Evolutionary conservation across 2,113 vertebrate species (phyloP), one percentile per base, ranked within the genome.

Genomic region (Tricholaema leucomelas): DNA sequence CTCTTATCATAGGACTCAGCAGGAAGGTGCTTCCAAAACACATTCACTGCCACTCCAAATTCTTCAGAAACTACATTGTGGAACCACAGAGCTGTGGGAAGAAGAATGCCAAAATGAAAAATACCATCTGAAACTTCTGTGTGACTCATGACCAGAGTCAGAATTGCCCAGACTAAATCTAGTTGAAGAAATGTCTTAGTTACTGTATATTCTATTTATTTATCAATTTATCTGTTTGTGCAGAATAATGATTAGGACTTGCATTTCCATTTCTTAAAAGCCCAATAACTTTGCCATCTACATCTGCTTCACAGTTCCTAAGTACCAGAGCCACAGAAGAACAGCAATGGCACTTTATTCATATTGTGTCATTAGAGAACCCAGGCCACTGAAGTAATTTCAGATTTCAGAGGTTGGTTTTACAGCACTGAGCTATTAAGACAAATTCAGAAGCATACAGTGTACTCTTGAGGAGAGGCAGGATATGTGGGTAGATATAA

Each of bases 11-110:
- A 99, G 94, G 95, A 98, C 69, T 98, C 97, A 7, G 97, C 90
- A 11, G 98, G 97, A 66, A 99, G 98, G 54, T 99, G 98, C 81
- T 98, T 98, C 99, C 99, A 99, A 94, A 99, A 99, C 73, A 99
- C 97, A 64, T 99, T 99, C 36, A 99, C 96, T 20, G 98, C 99
- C 33, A 99, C 98, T 76, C 99, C 99, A 91, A 99, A 99, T 88
- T 99, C 98, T 95, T 99, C 98, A 77, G 98, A 98, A 81, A 98
- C 95, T 15, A 99, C 98, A 96, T 99, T 99, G 86, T 99, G 99
- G 96, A 99, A 99, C 99, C 99, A 99, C 96, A 99, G 95, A 67
- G 99, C 99, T 99, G 97, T 30, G 79, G 54, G 81, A 91, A 54
- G 59, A 89, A 69, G 30, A 89, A 87, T 38, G 31, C 71, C 75